Percentiles rank a stretch among this genome's conserved stretches.
These are phyloP conservation scores for Erythrocebus patas DNA, from an alignment of 2,113 vertebrate species.

Conservation along the genomic window DNA sequence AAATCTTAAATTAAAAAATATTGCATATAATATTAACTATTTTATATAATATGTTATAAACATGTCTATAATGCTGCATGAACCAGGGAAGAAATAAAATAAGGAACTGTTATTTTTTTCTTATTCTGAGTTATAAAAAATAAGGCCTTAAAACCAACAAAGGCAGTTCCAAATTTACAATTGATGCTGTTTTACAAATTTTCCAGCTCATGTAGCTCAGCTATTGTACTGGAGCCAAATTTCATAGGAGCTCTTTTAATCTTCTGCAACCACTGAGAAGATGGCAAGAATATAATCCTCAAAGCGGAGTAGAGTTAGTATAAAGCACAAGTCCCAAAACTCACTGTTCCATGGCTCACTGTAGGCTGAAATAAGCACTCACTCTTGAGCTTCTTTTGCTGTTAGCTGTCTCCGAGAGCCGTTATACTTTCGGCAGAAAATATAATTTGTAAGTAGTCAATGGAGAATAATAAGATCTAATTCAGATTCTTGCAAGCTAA, in stretches of 20 bases:
- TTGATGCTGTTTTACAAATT: constrained; percentile 29
- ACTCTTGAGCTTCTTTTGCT: not conserved
- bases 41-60: not conserved
- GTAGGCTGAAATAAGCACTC: not conserved
- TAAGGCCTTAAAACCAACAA: not conserved
- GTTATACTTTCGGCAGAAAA: not conserved
- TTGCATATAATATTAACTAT: not conserved
- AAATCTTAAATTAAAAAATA: not conserved
- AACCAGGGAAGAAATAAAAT: not conserved
- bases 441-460: constrained; percentile 2
- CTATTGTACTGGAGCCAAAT: not conserved
- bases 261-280: not conserved
- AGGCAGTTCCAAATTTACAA: not conserved
- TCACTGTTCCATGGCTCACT: not conserved
- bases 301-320: not conserved
- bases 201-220: not conserved
- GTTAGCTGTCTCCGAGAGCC: not conserved
- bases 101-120: not conserved
- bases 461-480: not conserved
- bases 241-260: constrained; percentile 34
- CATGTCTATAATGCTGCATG: not conserved
- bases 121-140: not conserved
- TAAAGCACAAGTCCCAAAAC: not conserved
- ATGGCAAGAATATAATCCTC: constrained; percentile 34
- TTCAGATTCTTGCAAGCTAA: not conserved